phyloP scores from a whole-genome alignment of 2,797 vertebrate genomes.

The Sebastes minor region DNA sequence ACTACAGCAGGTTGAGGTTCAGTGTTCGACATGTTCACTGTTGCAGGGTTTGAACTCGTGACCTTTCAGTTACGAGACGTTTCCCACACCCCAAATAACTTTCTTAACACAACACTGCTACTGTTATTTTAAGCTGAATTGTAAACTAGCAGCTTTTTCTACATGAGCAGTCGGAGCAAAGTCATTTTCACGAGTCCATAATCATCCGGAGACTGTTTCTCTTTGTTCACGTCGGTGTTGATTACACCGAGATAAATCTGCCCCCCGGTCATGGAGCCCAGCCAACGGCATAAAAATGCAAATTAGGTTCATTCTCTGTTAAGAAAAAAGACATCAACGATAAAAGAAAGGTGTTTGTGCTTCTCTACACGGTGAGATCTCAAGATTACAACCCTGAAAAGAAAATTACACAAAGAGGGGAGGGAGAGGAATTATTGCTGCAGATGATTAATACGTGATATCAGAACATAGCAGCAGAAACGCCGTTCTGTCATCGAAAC shows the following conservation, averaged over 20 bases:
- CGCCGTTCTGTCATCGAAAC: background rate
- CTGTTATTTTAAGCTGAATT: constrained; percentile 3
- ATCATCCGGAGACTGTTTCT: constrained; percentile 24
- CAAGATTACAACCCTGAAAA: background rate
- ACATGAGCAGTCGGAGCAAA: constrained; percentile 14
- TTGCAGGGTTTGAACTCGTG: background rate
- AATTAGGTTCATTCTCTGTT: constrained; percentile 12
- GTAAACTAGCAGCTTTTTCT: constrained; percentile 10
- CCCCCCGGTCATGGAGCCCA: background rate
- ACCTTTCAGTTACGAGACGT: background rate
- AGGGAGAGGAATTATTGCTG: background rate
- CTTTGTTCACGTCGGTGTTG: constrained; percentile 18
- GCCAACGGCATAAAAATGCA: constrained; percentile 48
- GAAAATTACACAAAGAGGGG: background rate
- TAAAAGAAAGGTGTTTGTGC: background rate
- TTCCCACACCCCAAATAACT: background rate
- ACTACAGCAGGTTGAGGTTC: background rate
- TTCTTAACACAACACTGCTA: background rate
- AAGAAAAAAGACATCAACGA: background rate
- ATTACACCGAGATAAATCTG: constrained; percentile 27
- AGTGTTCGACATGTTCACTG: background rate
- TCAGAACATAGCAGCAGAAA: background rate
- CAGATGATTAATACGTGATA: background rate
- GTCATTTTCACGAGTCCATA: constrained; percentile 38
- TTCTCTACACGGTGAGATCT: background rate